Conservation (phyloP, 2,113 vertebrate genomes). For the Salvelinus namaycush region DNA sequence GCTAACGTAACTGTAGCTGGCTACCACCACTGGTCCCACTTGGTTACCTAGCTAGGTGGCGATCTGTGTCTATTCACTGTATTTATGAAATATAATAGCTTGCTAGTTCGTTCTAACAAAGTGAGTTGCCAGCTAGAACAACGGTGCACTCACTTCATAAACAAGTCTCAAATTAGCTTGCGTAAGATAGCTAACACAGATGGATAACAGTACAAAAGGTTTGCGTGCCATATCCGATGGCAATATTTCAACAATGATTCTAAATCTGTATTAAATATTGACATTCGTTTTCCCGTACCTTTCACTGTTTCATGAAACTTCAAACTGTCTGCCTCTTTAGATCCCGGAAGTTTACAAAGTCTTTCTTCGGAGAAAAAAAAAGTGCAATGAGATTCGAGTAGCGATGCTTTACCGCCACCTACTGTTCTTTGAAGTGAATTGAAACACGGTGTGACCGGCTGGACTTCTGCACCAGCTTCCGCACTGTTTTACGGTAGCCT, state of each 20-base stretch:
- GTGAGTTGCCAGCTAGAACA: too few species aligned
- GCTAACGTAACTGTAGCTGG: too few species aligned
- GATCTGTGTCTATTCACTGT: too few species aligned
- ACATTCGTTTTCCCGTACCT: slow-evolving; percentile 6
- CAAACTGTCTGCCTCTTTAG: slow-evolving; percentile 28
- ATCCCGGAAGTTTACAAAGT: slow-evolving; percentile 48
- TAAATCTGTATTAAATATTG: background rate
- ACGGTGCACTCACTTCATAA: background rate
- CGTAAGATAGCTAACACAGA: background rate
- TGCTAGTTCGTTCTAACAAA: too few species aligned
- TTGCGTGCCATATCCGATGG: background rate
- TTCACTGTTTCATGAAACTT: background rate
- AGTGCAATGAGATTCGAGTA: background rate
- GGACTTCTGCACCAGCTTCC: too few species aligned
- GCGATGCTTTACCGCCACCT: slow-evolving; percentile 10
- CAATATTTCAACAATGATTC: background rate
- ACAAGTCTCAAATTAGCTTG: background rate
- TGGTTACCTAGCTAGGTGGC: too few species aligned
- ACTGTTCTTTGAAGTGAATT: background rate
- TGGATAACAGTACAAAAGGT: background rate
- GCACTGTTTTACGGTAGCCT: too few species aligned
- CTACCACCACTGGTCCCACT: too few species aligned
- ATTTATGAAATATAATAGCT: too few species aligned
- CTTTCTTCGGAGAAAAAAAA: slow-evolving; percentile 42
- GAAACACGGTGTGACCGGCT: background rate